Evolutionary conservation across 2,888 invertebrate genomes (phyloP), one percentile per base, ranked within the genome.

Genomic region (Ormyrus nitidulus): DNA sequence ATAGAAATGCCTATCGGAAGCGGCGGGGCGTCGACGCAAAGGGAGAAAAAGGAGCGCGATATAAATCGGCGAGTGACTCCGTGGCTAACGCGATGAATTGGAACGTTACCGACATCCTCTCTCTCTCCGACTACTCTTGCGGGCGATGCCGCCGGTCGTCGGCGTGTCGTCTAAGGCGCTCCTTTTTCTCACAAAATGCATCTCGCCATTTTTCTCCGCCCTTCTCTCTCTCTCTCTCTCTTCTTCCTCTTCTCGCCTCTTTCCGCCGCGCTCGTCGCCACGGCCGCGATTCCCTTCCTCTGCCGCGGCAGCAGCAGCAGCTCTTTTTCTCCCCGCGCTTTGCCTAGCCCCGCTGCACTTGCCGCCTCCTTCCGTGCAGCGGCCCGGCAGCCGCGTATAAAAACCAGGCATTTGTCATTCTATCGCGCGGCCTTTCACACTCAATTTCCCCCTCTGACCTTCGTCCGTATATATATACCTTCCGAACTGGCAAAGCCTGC

Each of bases 31-130:
- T 72, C 62, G 74, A 8, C 46, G 65, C 19, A 53, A 66, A 59
- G 34, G 56, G 44, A 69, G 62, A 76, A 75, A 51, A 66, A 59
- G 59, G 53, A 64, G 54, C 34, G 49, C 54, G 65, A 65, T 58
- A 69, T 62, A 69, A 69, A 76, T 62, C 53, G 68, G 64, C 51
- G 68, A 64, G 81, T 77, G 82, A 80, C 83, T 82, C 65, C 79
- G 80, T 80, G 77, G 82, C 81, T 76, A 82, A 83, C 82, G 83
- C 83, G 83, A 82, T 83, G 84, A 83, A 84, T 83, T 83, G 83
- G 84, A 83, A 83, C 84, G 81, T 82, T 83, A 82, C 83, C 81
- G 56, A 82, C 82, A 82, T 83, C 83, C 59, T 44, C 58, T 69
- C 53, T 70, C 34, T 51, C 49, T 54, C 79, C 13, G 62, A 46